Evolutionary conservation across 1,140 invertebrate species (phyloP).

Genomic region (Subanguina moxae): DNA sequence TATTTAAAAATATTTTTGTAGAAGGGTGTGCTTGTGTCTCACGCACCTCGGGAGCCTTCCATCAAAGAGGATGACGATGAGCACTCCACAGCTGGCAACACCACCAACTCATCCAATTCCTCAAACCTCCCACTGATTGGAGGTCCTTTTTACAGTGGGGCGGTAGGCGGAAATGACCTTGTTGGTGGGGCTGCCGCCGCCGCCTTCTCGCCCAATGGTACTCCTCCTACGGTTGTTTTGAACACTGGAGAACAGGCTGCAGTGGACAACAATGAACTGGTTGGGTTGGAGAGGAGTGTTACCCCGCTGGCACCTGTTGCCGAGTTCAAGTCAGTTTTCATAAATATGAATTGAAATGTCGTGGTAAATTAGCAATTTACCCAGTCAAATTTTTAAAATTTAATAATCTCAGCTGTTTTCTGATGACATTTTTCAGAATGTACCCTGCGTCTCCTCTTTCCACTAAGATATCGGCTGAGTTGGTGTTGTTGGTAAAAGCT

Average conservation of each 20-base stretch:
- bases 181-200: background rate
- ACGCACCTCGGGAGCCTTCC: constrained; percentile 54
- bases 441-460: too few species aligned
- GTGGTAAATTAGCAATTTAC: too few species aligned
- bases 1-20: constrained; percentile 26
- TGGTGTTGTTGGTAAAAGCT: too few species aligned
- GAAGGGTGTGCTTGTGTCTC: constrained; percentile 53
- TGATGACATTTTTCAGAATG: too few species aligned
- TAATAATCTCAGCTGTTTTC: too few species aligned
- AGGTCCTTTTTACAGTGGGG: constrained; percentile 10
- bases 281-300: constrained; percentile 20
- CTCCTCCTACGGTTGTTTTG: background rate
- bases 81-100: constrained; percentile 34
- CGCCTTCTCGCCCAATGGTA: background rate
- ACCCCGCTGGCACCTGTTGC: constrained; percentile 20
- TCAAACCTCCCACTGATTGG: constrained; percentile 35
- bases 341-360: too few species aligned
- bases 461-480: too few species aligned
- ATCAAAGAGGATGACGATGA: constrained; percentile 59
- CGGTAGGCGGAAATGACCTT: background rate
- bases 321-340: constrained; percentile 17
- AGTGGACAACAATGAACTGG: background rate
- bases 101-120: constrained; percentile 6
- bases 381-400: too few species aligned
- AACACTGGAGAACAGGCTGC: background rate